Evolutionary conservation across 2,113 vertebrate species (phyloP), one percentile per base, ranked within the genome.

Genomic region (Potamarius usumacintae): DNA sequence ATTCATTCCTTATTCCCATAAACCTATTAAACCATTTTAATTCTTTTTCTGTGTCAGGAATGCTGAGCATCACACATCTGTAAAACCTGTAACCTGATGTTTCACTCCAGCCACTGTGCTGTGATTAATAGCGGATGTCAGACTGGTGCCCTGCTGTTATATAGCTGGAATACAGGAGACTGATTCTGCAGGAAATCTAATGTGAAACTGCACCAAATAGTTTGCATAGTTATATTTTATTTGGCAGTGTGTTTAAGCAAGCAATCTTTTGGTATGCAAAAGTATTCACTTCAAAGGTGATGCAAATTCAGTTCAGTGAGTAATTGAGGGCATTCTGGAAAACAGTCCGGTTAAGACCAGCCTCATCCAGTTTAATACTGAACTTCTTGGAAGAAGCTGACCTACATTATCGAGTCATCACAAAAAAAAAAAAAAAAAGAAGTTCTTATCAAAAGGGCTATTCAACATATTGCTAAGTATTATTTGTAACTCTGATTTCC

Each of bases 51-150:
- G 2, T 30, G 15, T 34, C 15, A 20, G 12, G 15, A 80, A 58
- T 34, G 27, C 53, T 34, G 7, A 20, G 27, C 0, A 80, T 80
- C 14, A 80, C 55, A 11, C 55, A 11, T 80, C 27, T 30, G 55
- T 20, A 58, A 55, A 80, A 58, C 53, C 76, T 55, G 52, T 80
- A 80, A 34, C 15, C 50, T 78, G 27, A 30, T 57, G 78, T 20
- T 58, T 58, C 27, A 4, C n/a, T 30, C 18, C 25, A 79, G 76
- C 6, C n/a, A 4, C 53, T 30, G 53, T 18, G 77, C 53, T 80
- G 78, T 80, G 25, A 80, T 80, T 80, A 20, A 80, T 58, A 80
- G 78, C 3, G 27, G 78, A 80, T 58, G 53, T 58, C 78, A 80
- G 15, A 34, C 78, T 30, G 1, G 78, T 57, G 27, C 4, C 55